Base-by-base conservation (phyloP, 1,140 invertebrate genomes). In the Diachasmimorpha longicaudata region DNA sequence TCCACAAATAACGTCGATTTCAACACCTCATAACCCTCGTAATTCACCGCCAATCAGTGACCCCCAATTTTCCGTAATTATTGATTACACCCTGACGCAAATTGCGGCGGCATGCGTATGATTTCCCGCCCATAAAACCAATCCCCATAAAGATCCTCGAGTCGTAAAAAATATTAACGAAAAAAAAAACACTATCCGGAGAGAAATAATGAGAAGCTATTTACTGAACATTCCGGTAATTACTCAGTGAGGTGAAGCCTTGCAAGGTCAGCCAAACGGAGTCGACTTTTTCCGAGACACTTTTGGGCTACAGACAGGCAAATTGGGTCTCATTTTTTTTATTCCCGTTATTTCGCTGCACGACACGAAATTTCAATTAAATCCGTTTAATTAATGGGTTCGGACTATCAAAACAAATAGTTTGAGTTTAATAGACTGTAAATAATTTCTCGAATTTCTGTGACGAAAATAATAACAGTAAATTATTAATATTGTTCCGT, bases 251-350 rank as follows among this genome's bases (percentile, higher is more conserved):
- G 52, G 72, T 2, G 14, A 36, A 37, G 16, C 14, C 48, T 72
- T 46, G 21, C 36, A 55, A 72, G 70, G 31, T 36, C 70, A 58
- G 37, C n/a, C 70, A 48, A 72, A 58, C 23, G 48, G 70, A 48
- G 70, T 72, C 70, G 70, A 72, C 70, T 72, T 72, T 72, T 72
- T 72, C 21, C 55, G 69, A 52, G 48, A 55, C 55, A 58, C 48
- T 52, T 52, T 72, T 55, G 46, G 70, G 14, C 19, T 31, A 21
- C 52, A 58, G n/a, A 58, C n/a, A 58, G 21, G n/a, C 52, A 58
- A 58, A 58, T 58, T 58, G 52, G 52, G 19, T 58, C 52, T 58
- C 19, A 21, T 16, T 3, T 58, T 19, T 58, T 58, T 58, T 58
- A 16, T 21, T 19, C 52, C 19, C 52, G 16, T 58, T 58, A 21